Base-by-base conservation (phyloP, 1,140 invertebrate genomes). In the Aplysia californica region DNA sequence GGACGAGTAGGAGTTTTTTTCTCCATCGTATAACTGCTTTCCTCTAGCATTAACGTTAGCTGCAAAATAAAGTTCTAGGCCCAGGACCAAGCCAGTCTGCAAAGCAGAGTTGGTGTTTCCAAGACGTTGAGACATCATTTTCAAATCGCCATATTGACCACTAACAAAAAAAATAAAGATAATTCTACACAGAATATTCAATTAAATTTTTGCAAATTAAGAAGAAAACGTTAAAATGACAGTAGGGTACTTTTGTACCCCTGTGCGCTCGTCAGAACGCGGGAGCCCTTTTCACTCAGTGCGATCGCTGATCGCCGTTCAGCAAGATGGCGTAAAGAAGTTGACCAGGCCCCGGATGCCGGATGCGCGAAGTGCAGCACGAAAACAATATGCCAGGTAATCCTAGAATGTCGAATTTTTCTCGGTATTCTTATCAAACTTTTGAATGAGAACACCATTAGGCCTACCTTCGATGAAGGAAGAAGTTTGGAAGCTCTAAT, bases 1-100 rank as follows among this genome's bases (percentile, higher is more conserved):
- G 92, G 90, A 90, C 90, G 84, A 90, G 88, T 89, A 39, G 87
- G 89, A 59, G 64, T n/a, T 81, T 94, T 94, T 90, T 94, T 94
- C 88, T 95, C 94, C 93, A 95, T 95, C 87, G 90, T 75, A 33
- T 38, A 68, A 69, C 23, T 71, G 73, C 58, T 93, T 76, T 90
- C 91, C 75, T 89, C 87, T 85, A 85, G 86, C 85, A 89, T 90
- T 84, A 89, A 90, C 81, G 71, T n/a, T n/a, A n/a, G n/a, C n/a
- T n/a, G 81, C 83, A 36, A 41, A 71, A 29, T 10, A 4, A 41
- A 33, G 23, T 23, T n/a, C 20, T 44, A 70, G 69, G 68, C 56
- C 50, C 38, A 55, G 44, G 44, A 31, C 20, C 44, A 71, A 61
- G 50, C 66, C 75, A 61, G 36, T 76, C 79, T 80, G 79, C 79